Evolutionary conservation across 2,113 vertebrate species (phyloP).

Genomic region (Siniperca knerii): DNA sequence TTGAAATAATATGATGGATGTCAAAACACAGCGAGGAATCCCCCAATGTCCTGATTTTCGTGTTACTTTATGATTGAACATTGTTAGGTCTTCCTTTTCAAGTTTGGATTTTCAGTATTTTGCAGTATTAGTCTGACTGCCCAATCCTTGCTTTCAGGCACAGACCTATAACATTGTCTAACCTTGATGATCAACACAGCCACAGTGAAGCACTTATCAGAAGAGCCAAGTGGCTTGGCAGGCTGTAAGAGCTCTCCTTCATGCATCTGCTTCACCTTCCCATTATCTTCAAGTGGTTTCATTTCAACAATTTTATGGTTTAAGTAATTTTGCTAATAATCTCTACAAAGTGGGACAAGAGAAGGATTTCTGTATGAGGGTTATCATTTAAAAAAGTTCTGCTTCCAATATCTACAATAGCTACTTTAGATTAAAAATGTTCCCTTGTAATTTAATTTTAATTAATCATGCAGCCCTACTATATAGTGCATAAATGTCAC

Average conservation of each 20-base stretch:
- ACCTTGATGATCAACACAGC: slow-evolving; percentile 18
- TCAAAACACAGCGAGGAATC: neutral
- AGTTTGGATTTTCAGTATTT: neutral
- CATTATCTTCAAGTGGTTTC: slow-evolving; percentile 47
- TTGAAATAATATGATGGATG: neutral
- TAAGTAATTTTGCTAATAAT: slow-evolving; percentile 30
- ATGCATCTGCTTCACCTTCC: neutral
- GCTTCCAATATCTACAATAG: neutral
- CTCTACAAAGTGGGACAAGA: neutral
- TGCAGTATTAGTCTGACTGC: neutral
- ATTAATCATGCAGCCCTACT: no score
- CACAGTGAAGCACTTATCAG: slow-evolving; percentile 17
- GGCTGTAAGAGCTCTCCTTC: slow-evolving; percentile 22
- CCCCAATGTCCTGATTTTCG: neutral
- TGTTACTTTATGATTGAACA: neutral
- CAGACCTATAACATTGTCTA: neutral
- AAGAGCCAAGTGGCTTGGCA: slow-evolving; percentile 38
- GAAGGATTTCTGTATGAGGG: neutral
- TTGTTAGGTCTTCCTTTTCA: neutral
- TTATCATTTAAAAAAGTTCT: neutral
- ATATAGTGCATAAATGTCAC: neutral
- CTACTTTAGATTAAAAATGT: neutral
- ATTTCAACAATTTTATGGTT: slow-evolving; percentile 40
- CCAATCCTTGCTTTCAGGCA: neutral
- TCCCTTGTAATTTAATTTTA: neutral